Base-by-base conservation (phyloP, 2,888 invertebrate genomes). In the Leptopilina drosophilae region DNA sequence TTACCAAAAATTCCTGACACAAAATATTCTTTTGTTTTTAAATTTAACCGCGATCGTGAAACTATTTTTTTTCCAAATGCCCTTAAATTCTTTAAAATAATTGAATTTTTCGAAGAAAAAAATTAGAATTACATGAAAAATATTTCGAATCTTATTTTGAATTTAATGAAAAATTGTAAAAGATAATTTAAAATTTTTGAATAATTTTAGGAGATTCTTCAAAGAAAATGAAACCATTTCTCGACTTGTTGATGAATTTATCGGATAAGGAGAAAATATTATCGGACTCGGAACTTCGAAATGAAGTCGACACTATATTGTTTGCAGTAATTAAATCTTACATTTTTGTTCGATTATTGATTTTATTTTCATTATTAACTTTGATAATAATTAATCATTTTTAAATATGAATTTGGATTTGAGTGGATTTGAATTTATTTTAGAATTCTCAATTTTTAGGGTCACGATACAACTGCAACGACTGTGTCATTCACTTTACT, bases 401-500 rank as follows among this genome's bases (percentile, higher is more conserved):
- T n/a, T 64, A 11, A 26, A 5, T n/a, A 64, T 33, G 33, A n/a
- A n/a, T n/a, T n/a, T 64, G 1, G 26, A 14, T 64, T 64, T 20
- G 0, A 20, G n/a, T 64, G 1, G 26, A 14, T 64, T 64, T 20
- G 0, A 20, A 20, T 64, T 2, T 20, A 42, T 42, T 20, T 20
- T 1, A 20, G 26, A 64, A 64, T 64, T 20, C 20, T 64, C 20
- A 20, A 20, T 64, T 64, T 64, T 12, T 64, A 64, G 64, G 64
- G 64, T 14, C 20, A 64, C 64, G 64, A 64, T 53, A 85, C 85
- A 9, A 84, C 82, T 33, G 84, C 85, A n/a, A 77, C 82, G 20
- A 76, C 82, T 8, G 81, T 78, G 66, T 77, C 67, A 46, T 85
- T 83, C 40, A 80, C 80, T 1, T 56, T 85, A 11, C 64, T 82